Evolutionary conservation across 2,113 vertebrate species (phyloP).

Genomic region (Neopipo cinnamomea): DNA sequence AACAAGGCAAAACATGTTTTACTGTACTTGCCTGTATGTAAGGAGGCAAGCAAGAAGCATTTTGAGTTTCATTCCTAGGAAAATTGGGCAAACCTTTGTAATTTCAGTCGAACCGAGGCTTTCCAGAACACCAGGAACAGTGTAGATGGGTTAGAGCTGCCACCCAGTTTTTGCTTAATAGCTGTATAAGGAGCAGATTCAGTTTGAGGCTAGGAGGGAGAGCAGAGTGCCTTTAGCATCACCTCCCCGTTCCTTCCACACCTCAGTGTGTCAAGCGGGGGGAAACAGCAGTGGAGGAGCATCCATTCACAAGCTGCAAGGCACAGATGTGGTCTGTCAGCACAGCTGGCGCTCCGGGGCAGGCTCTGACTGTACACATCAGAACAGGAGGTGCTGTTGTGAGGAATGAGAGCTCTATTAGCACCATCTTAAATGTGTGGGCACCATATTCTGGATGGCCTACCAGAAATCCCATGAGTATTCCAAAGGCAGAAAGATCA

Average conservation of each 20-base stretch:
- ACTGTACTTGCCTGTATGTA: background rate
- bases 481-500: background rate
- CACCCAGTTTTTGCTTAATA: background rate
- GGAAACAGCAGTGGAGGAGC: background rate
- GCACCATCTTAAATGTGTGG: rapidly evolving
- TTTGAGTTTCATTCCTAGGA: background rate
- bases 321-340: rapidly evolving
- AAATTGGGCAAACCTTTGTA: background rate
- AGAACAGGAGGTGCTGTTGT: background rate
- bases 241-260: background rate
- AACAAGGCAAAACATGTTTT: background rate
- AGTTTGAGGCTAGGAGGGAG: background rate
- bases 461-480: background rate
- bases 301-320: rapidly evolving
- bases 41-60: background rate
- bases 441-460: rapidly evolving
- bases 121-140: background rate
- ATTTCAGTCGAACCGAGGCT: background rate
- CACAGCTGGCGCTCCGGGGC: rapidly evolving
- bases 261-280: rapidly evolving
- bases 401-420: background rate
- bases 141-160: rapidly evolving
- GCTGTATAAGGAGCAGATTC: background rate
- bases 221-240: background rate
- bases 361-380: background rate